Evolutionary conservation across 2,888 invertebrate genomes (phyloP).

Genomic region (Meloe dianella): DNA sequence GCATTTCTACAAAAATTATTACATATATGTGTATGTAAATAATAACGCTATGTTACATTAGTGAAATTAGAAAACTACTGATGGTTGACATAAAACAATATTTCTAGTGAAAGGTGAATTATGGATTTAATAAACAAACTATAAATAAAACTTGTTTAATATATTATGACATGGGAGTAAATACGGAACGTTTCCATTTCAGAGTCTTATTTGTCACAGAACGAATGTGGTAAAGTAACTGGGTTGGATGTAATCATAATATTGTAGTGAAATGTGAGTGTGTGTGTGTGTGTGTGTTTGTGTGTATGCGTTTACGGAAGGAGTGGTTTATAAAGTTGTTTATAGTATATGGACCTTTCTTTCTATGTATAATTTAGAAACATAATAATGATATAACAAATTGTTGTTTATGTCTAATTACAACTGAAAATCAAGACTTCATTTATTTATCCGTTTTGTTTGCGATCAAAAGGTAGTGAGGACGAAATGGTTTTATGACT

Average conservation of each 20-base stretch:
- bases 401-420: too few relatives aligned
- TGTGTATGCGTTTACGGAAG: neutral
- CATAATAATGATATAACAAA: too few relatives aligned
- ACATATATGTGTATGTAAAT: neutral
- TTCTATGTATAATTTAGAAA: too few relatives aligned
- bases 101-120: conserved; percentile 42
- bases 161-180: conserved; percentile 41
- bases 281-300: neutral
- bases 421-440: too few relatives aligned
- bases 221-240: neutral
- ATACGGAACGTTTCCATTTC: conserved; percentile 41
- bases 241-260: conserved; percentile 7
- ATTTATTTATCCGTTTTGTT: too few relatives aligned
- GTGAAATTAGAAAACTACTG: conserved; percentile 28
- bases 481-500: too few relatives aligned
- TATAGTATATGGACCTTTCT: too few relatives aligned
- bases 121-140: conserved; percentile 49
- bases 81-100: conserved; percentile 41
- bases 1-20: too few relatives aligned
- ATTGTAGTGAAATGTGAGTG: neutral
- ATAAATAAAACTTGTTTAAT: conserved; percentile 47
- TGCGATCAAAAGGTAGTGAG: too few relatives aligned
- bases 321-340: neutral
- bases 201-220: conserved; percentile 43
- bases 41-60: conserved; percentile 16